Evolutionary conservation across 2,113 vertebrate species (phyloP).

Genomic region (Indicator maculatus): DNA sequence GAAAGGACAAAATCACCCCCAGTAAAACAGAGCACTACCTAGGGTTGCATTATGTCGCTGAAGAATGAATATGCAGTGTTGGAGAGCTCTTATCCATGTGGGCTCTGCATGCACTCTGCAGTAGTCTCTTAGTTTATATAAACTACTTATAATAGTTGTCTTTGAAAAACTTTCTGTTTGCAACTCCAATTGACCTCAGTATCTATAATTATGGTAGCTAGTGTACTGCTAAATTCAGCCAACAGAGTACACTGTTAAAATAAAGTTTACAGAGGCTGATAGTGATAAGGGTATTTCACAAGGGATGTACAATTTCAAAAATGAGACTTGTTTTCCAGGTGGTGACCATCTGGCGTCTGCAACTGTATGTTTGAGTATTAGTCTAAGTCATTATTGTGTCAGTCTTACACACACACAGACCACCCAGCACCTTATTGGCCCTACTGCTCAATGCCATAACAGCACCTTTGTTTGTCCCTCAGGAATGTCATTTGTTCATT

Average conservation of each 20-base stretch:
- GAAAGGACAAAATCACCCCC: not conserved
- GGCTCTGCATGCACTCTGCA: not conserved
- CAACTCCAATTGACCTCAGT: constrained; percentile 9
- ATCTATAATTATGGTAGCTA: not conserved
- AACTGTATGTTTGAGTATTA: constrained; percentile 66
- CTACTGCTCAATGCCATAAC: constrained; percentile 60
- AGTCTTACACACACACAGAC: constrained; percentile 69
- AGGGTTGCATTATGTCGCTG: not conserved
- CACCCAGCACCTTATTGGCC: constrained; percentile 74
- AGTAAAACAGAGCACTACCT: not conserved
- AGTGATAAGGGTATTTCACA: constrained; percentile 58
- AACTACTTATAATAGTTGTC: constrained; percentile 6
- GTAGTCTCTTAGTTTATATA: constrained; percentile 25
- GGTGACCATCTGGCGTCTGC: constrained; percentile 74
- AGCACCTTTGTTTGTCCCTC: constrained; percentile 69
- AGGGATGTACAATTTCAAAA: constrained; percentile 69
- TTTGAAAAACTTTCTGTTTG: constrained; percentile 26
- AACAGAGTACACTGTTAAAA: constrained; percentile 46
- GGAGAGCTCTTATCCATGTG: not conserved
- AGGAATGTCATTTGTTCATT: constrained; percentile 47
- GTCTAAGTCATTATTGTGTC: constrained; percentile 73
- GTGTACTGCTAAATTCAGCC: constrained; percentile 11
- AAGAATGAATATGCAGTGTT: not conserved
- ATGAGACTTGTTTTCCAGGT: constrained; percentile 74
- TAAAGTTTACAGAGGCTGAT: constrained; percentile 58